Base-by-base conservation (phyloP, 2,113 vertebrate species). In the Saccopteryx bilineata region DNA sequence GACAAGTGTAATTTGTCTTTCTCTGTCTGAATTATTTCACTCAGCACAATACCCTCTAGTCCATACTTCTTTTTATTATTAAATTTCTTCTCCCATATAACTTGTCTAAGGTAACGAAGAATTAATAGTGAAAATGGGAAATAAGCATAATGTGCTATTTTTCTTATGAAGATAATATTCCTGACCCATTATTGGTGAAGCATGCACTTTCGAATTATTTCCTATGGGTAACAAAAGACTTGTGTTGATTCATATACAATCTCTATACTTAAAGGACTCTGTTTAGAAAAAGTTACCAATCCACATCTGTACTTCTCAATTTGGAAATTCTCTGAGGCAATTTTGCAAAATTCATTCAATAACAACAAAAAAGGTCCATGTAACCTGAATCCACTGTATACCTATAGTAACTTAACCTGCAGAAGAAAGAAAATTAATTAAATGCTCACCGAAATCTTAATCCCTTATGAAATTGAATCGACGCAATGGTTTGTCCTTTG, bases 351-450 rank as follows among this genome's bases (percentile, higher is more conserved):
- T 18, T 84, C 75, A 94, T 71, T 96, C 85, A 87, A 80, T 31
- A 1, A 56, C 19, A 66, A 75, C 78, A 69, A 23, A 86, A 48
- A 80, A 92, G 60, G 54, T 7, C 46, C 65, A 31, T 39, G 71
- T 92, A 95, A 92, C 50, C 83, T 14, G 85, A 93, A 96, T 92
- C 65, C 78, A 95, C 14, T 63, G 68, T 66, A 76, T 52, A 71
- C 33, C 63, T 33, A 82, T 3, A 95, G 56, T 63, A 91, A 87
- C 74, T 93, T 95, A 88, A 96, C 66, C 65, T 69, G 26, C 50
- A 76, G 69, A 94, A 86, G 66, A 91, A 96, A 96, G 81, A 88
- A 96, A 97, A 96, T 96, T 96, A 96, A 96, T 97, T 96, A 96
- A 96, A 96, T 96, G 92, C 61, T 95, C 93, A 91, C 74, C 50